Base-by-base conservation (phyloP, 2,888 invertebrate species). In the Drosophila kambysellisi region DNA sequence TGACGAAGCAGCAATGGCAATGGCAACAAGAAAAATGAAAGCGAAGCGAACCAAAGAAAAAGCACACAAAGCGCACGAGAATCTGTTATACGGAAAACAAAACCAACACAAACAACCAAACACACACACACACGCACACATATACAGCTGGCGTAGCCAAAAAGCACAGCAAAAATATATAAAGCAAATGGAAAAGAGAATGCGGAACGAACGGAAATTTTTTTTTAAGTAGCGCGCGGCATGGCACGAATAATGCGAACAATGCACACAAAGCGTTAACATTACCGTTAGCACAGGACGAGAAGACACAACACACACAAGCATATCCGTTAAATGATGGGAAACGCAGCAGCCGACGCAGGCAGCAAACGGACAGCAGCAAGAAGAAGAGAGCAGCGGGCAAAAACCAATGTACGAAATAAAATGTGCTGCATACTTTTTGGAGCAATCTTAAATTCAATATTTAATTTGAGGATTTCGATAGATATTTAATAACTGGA, bases 11-110 rank as follows among this genome's bases (percentile, higher is more conserved):
- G 83, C 85, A 74, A 79, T 61, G 75, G 88, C 84, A 89, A 85
- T 59, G 79, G 74, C 76, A 78, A 70, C 64, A 74, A 78, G 59
- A 74, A 82, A 71, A 79, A 70, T 68, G 71, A 80, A 80, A 82
- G 71, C 79, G 71, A 80, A 79, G 63, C 82, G 60, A 68, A 52
- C 58, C 65, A 64, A 79, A 67, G 73, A 83, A 89, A 88, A 85
- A 82, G 88, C 86, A 72, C 90, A 89, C 70, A 84, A 74, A 80
- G 70, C 62, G 56, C 68, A 63, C 65, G 68, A 82, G 73, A 89
- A 84, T 85, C 90, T 85, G 88, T 85, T 85, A 85, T 85, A 85
- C 85, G 86, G 86, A 88, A 82, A 88, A 85, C 83, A 88, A 85
- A 81, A 65, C 62, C 52, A 56, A 80, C 62, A 66, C 32, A 52